Evolutionary conservation across 1,140 invertebrate genomes (phyloP).

Genomic region (Musca domestica): DNA sequence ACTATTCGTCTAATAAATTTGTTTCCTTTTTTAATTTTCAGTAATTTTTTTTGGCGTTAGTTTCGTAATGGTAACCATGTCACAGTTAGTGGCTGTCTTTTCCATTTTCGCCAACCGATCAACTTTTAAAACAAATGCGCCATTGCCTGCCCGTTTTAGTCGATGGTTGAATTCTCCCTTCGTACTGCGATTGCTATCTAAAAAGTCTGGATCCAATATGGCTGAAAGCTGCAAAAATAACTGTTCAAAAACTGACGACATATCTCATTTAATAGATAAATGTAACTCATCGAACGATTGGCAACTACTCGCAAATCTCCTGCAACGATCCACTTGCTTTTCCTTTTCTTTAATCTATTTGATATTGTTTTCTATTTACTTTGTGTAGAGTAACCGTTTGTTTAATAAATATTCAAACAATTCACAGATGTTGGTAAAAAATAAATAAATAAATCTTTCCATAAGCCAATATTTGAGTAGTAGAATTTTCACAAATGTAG

Average conservation of each 20-base stretch:
- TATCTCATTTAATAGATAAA: constrained; percentile 6
- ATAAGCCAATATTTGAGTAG: too few relatives aligned
- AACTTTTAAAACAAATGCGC: background rate
- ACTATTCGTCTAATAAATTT: background rate
- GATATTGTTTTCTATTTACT: constrained; percentile 21
- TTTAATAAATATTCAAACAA: too few relatives aligned
- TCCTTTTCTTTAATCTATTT: constrained; percentile 14
- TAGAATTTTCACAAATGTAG: too few relatives aligned
- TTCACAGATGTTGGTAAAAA: too few relatives aligned
- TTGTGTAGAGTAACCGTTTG: too few relatives aligned
- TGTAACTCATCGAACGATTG: constrained; percentile 15
- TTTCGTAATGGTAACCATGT: constrained; percentile 16
- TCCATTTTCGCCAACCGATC: constrained; percentile 21
- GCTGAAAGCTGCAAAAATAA: background rate
- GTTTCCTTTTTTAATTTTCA: constrained; percentile 17
- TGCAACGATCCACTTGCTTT: constrained; percentile 14
- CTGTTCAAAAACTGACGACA: constrained; percentile 15
- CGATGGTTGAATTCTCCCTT: background rate
- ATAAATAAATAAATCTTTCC: too few relatives aligned
- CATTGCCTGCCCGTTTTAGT: background rate
- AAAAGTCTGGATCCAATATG: background rate
- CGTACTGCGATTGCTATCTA: background rate
- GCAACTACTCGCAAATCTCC: constrained; percentile 17
- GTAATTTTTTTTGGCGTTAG: constrained; percentile 22
- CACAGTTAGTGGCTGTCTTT: constrained; percentile 19